A percentile compares a stretch with the other conserved stretches of the same genome.
These are phyloP conservation scores for Trisateles emortualis DNA, from an alignment of 2,888 invertebrate genomes.

Conservation along the genomic window DNA sequence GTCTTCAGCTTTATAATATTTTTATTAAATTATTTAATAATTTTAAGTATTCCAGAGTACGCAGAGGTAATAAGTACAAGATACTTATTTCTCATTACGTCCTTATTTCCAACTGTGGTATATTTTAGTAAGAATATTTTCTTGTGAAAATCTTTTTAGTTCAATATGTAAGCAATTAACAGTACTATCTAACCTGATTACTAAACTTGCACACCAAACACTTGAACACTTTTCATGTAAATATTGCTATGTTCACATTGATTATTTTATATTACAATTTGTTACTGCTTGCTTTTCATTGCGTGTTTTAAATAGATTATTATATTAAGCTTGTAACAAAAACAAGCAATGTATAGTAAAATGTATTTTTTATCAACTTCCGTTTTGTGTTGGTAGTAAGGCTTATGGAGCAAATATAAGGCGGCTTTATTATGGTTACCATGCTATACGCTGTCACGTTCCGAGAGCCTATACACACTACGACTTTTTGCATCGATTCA, in stretches of 20 bases:
- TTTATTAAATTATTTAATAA: too few relatives aligned
- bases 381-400: slow-evolving; percentile 22
- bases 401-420: slow-evolving; percentile 46
- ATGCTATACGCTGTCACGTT: slow-evolving; percentile 56
- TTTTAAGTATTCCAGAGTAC: too few relatives aligned
- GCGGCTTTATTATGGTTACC: slow-evolving; percentile 58
- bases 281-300: slow-evolving; percentile 21
- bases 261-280: background rate
- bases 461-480: too few relatives aligned
- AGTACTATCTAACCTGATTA: slow-evolving; percentile 44
- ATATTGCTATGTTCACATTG: slow-evolving; percentile 34
- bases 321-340: background rate
- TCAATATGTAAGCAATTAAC: slow-evolving; percentile 48
- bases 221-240: slow-evolving; percentile 56
- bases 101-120: background rate
- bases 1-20: too few relatives aligned
- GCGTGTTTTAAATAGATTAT: slow-evolving; percentile 2
- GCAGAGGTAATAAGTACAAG: too few relatives aligned
- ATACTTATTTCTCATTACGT: too few relatives aligned
- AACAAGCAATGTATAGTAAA: slow-evolving; percentile 23
- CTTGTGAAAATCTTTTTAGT: slow-evolving; percentile 34
- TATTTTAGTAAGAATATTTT: slow-evolving; percentile 32
- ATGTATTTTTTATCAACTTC: slow-evolving; percentile 7
- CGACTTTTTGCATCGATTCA: too few relatives aligned
- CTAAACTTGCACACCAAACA: slow-evolving; percentile 46